These are phyloP conservation scores for Camponotus vicinus DNA, from an alignment of 1,140 invertebrate species.

Conservation along the genomic window DNA sequence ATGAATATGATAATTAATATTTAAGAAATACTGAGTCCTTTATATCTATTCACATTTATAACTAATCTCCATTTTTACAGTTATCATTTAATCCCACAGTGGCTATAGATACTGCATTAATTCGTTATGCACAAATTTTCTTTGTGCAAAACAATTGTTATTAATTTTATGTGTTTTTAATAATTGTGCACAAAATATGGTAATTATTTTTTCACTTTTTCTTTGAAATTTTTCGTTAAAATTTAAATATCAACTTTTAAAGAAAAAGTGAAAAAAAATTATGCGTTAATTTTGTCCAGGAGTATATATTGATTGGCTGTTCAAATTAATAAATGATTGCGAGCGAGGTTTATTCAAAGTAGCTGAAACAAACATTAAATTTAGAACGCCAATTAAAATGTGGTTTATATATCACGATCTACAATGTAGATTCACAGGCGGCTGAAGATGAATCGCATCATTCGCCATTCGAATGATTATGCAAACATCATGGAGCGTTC, in stretches of 20 bases:
- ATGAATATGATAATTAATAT: neutral
- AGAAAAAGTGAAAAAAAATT: no score
- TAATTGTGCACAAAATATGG: neutral
- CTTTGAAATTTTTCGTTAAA: no score
- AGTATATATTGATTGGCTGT: neutral
- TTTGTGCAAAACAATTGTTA: no score
- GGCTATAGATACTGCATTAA: neutral
- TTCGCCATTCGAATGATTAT: slow-evolving; percentile 26
- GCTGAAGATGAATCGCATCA: slow-evolving; percentile 38
- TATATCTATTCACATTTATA: neutral
- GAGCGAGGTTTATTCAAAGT: neutral
- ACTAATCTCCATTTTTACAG: neutral
- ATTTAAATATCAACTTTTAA: no score
- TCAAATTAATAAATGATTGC: neutral
- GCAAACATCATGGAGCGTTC: slow-evolving; percentile 45
- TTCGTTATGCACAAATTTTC: neutral
- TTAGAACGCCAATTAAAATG: neutral
- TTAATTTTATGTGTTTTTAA: no score
- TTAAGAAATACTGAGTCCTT: neutral
- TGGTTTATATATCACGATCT: neutral
- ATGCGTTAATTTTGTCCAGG: no score
- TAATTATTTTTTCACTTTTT: no score
- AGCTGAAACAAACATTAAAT: neutral
- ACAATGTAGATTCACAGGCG: neutral
- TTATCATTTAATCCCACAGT: neutral